Conservation (phyloP, 2,797 vertebrate species). For the Avahi laniger region DNA sequence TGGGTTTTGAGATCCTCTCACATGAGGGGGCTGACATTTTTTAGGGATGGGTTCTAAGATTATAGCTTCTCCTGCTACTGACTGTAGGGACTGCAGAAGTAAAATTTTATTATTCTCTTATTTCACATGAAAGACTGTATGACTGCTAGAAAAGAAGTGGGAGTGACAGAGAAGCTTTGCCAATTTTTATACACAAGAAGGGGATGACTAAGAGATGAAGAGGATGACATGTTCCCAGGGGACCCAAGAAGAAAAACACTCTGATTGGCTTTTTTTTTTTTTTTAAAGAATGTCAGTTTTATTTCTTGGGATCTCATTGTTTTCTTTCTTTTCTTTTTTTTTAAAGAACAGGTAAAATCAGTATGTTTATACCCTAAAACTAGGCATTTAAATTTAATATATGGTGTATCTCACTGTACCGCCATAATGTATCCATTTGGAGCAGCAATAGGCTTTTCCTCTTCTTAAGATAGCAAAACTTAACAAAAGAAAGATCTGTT, state of each 20-base stretch:
- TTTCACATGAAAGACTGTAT: conserved; percentile 27
- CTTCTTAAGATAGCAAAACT: background rate
- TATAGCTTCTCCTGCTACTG: background rate
- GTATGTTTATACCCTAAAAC: background rate
- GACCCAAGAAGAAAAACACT: conserved; percentile 3
- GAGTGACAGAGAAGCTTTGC: conserved; percentile 35
- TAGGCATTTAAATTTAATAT: background rate
- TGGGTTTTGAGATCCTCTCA: background rate
- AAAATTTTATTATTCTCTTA: background rate
- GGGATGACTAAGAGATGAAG: conserved; percentile 40
- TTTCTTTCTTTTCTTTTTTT: background rate
- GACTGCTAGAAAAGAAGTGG: conserved; percentile 20
- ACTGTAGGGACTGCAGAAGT: background rate
- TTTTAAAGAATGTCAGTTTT: conserved; percentile 34
- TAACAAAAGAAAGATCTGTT: conserved; percentile 32
- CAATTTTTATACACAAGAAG: conserved; percentile 31
- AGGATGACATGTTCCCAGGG: conserved; percentile 21
- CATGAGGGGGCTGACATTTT: background rate
- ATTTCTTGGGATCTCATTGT: background rate
- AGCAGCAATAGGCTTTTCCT: background rate
- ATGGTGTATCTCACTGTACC: background rate
- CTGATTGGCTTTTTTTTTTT: background rate
- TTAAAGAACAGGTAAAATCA: conserved; percentile 31
- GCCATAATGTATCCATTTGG: background rate
- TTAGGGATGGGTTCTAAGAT: background rate